A percentile compares a stretch with the other conserved stretches of the same genome.
Evolutionary conservation across 2,113 vertebrate species (phyloP).

Genomic region (Pithys albifrons): DNA sequence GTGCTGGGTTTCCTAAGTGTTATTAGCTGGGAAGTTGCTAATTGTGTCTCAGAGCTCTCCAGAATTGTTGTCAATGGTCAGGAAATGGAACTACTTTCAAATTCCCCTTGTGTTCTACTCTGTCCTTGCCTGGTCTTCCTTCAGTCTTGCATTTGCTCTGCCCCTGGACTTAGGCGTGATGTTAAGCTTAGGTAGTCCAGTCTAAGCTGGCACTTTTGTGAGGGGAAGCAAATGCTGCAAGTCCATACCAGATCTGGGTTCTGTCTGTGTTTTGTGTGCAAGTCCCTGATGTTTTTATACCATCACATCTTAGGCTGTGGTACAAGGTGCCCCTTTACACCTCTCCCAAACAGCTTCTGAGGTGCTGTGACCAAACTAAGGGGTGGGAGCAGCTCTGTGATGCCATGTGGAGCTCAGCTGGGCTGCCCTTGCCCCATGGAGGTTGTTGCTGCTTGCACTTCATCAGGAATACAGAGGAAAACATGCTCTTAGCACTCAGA

Average conservation of each 20-base stretch:
- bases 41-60: background rate
- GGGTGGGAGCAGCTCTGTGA: background rate
- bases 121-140: background rate
- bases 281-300: background rate
- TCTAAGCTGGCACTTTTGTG: background rate
- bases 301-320: fast-evolving
- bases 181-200: background rate
- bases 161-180: background rate
- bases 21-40: background rate
- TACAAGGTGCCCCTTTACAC: background rate
- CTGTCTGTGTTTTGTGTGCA: background rate
- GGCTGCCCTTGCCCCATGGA: background rate
- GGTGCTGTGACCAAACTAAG: background rate
- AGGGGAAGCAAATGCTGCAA: background rate
- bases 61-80: background rate
- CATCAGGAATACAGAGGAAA: background rate
- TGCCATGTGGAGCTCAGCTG: background rate
- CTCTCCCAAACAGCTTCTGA: background rate
- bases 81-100: background rate
- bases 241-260: background rate
- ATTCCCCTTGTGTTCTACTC: background rate
- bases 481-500: background rate
- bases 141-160: background rate
- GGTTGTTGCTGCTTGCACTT: background rate
- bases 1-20: background rate